Base-by-base conservation (phyloP, 1,140 invertebrate genomes). In the Maconellicoccus hirsutus region DNA sequence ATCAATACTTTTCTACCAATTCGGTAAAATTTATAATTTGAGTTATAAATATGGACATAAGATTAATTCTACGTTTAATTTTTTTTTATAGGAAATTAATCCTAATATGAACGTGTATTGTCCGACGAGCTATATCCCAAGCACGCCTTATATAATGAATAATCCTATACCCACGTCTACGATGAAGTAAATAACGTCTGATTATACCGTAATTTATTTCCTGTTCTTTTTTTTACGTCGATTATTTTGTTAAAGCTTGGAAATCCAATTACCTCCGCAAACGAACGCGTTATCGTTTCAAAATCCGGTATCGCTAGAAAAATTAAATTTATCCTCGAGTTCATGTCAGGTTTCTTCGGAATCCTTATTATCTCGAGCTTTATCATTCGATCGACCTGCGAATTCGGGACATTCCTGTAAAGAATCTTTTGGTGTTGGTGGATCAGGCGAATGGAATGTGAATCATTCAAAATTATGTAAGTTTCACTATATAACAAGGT, bases 381-480 rank as follows among this genome's bases (percentile, higher is more conserved):
- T 52, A 19, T 3, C 42, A 52, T 52, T 52, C 4, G 42, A 52
- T 19, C 4, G n/a, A 52, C 3, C 42, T 16, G 42, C n/a, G 10
- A 19, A 52, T 52, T 19, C n/a, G 12, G 42, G 4, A 8, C 42
- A 52, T 16, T 8, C 42, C 16, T 52, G 42, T 19, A 19, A 52
- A 52, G 42, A 52, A 8, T 16, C 42, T 52, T 52, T 8, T 16
- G 2, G 6, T 52, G n/a, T 4, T 14, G n/a, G 8, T 66, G 61
- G 25, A 3, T 2, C 19, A 10, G 61, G 22, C 3, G 21, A 66
- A 4, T 66, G 61, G 61, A 66, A 66, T 19, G 21, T 66, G 10
- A 66, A 66, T 26, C 25, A 66, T 66, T 66, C 61, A 2, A 66
- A 66, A 66, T 66, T 66, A 66, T 66, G 61, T 66, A 66, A 16